Percentiles rank a stretch among this genome's conserved stretches.
Conservation (phyloP, 1,140 invertebrate species). For the Ceratosolen fusciceps region DNA sequence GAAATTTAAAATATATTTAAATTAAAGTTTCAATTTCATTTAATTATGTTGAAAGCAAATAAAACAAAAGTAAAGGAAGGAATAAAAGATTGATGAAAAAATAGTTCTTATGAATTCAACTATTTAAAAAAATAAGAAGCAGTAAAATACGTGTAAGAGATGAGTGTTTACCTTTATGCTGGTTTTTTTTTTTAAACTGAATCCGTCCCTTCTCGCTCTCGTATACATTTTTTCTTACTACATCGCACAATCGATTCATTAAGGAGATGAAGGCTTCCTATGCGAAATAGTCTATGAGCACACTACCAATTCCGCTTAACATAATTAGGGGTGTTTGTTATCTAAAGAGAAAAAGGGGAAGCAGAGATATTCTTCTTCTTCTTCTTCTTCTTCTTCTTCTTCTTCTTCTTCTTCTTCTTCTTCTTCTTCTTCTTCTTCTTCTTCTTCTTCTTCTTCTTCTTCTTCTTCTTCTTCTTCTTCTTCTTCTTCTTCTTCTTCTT, state of each 20-base stretch:
- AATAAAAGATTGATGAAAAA: neutral
- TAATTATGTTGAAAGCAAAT: slow-evolving; percentile 13
- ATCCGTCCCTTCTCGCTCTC: too few relatives aligned
- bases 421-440: too few relatives aligned
- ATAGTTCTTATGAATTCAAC: slow-evolving; percentile 27
- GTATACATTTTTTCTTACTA: neutral
- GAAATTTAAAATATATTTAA: too few relatives aligned
- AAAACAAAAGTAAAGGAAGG: slow-evolving; percentile 6
- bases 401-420: too few relatives aligned
- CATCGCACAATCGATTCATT: slow-evolving; percentile 2
- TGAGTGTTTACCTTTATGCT: too few relatives aligned
- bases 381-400: too few relatives aligned
- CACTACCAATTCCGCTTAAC: slow-evolving; percentile 69
- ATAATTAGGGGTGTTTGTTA: slow-evolving; percentile 71
- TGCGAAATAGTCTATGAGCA: slow-evolving; percentile 44
- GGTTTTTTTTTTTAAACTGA: too few relatives aligned
- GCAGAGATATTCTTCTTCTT: slow-evolving; percentile 53
- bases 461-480: too few relatives aligned
- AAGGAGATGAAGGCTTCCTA: slow-evolving; percentile 2
- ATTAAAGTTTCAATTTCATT: too few relatives aligned
- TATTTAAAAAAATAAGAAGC: slow-evolving; percentile 16
- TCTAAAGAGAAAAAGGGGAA: slow-evolving; percentile 50
- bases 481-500: too few relatives aligned
- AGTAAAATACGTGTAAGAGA: neutral
- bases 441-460: too few relatives aligned